These are phyloP conservation scores for Macrostomum lignano DNA, from an alignment of 1,140 invertebrate species.

Conservation along the genomic window DNA sequence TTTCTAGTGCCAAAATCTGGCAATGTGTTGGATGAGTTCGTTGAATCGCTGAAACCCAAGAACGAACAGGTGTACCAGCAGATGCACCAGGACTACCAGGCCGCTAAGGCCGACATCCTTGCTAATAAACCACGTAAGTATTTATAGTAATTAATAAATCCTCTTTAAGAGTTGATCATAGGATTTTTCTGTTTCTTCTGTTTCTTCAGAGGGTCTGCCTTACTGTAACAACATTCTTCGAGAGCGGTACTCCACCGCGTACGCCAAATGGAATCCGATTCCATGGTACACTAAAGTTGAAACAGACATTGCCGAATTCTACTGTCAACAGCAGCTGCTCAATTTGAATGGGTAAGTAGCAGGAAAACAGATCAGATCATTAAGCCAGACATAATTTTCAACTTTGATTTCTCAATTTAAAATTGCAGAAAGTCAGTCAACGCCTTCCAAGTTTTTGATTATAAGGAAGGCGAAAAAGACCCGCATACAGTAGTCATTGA, in stretches of 20 bases:
- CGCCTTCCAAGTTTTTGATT: background rate
- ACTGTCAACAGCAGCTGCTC: constrained; percentile 1
- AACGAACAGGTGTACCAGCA: background rate
- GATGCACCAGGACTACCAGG: constrained; percentile 1
- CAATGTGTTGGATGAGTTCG: background rate
- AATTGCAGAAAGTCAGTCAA: background rate
- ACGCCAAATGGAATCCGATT: constrained; percentile 1
- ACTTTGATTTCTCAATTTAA: background rate
- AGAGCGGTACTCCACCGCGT: background rate
- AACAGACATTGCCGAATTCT: background rate
- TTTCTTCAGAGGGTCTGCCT: background rate
- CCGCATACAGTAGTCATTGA: background rate
- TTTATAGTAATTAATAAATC: background rate
- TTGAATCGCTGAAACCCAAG: background rate
- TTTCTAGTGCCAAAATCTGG: constrained; percentile 1
- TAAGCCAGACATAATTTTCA: background rate
- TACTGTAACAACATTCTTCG: background rate
- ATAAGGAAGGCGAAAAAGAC: background rate
- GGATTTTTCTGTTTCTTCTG: background rate
- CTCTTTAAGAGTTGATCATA: background rate
- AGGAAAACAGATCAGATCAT: background rate
- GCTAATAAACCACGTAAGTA: constrained; percentile 2
- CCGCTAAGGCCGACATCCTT: background rate
- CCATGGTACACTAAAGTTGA: background rate
- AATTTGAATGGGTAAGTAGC: background rate